Evolutionary conservation across 53 echinoderm and acorn worm genomes (phyloP).

Genomic region (Patiria pectinifera): DNA sequence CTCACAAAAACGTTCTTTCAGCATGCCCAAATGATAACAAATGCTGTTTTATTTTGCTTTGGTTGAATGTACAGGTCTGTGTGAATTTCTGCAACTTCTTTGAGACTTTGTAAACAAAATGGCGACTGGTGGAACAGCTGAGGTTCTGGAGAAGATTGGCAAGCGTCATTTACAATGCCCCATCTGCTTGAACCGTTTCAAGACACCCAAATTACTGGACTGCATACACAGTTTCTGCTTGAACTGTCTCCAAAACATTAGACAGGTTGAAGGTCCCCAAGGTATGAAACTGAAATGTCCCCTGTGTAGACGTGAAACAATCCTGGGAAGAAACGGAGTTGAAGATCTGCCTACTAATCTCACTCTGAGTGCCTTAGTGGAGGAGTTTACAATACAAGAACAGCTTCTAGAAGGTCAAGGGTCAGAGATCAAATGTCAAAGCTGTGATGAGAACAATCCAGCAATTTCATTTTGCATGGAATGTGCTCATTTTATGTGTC

Average conservation of each 20-base stretch:
- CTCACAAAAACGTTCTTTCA: no score
- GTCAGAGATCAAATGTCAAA: conserved; percentile 43
- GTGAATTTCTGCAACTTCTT: no score
- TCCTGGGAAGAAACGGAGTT: not conserved
- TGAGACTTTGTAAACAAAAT: no score
- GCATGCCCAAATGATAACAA: no score
- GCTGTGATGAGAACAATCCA: conserved; percentile 45
- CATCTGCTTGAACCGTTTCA: conserved; percentile 26
- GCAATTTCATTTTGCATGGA: conserved; percentile 42
- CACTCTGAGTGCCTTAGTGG: conserved; percentile 37
- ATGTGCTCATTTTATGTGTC: conserved; percentile 9
- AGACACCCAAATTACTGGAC: conserved; percentile 28
- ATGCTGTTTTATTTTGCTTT: no score
- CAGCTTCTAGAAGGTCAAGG: conserved; percentile 34
- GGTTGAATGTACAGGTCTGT: no score
- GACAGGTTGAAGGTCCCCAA: not conserved
- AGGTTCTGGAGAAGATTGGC: not conserved
- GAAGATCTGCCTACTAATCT: conserved; percentile 30
- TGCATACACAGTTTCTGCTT: conserved; percentile 53
- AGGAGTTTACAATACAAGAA: conserved; percentile 42
- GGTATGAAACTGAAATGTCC: conserved; percentile 17
- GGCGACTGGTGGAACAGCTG: no score
- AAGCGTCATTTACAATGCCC: conserved; percentile 29
- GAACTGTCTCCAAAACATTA: conserved; percentile 20
- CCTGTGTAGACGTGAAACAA: conserved; percentile 42